These are phyloP conservation scores for Himalopsyche anomala DNA, from an alignment of 2,888 invertebrate genomes.

Conservation along the genomic window DNA sequence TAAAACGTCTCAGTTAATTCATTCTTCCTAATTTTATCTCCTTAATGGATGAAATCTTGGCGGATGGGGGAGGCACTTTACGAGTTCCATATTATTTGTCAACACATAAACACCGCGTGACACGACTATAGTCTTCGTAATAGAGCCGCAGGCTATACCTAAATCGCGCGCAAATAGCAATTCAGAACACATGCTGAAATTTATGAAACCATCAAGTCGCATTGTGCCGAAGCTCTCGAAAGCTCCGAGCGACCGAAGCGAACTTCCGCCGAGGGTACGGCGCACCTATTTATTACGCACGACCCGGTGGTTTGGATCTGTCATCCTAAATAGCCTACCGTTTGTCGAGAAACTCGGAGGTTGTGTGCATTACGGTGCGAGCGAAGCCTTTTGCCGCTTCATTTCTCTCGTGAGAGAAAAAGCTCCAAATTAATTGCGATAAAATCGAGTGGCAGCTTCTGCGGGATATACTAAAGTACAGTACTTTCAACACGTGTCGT, in stretches of 20 bases:
- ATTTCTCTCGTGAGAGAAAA: slow-evolving; percentile 46
- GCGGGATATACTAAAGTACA: not conserved
- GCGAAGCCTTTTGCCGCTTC: slow-evolving; percentile 47
- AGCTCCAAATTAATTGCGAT: slow-evolving; percentile 57
- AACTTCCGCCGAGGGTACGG: slow-evolving; percentile 44
- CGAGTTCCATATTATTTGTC: slow-evolving; percentile 57
- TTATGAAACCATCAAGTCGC: slow-evolving; percentile 53
- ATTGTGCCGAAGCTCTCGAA: slow-evolving; percentile 44
- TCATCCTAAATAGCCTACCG: slow-evolving; percentile 58
- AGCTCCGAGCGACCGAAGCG: slow-evolving; percentile 29
- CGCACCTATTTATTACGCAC: slow-evolving; percentile 54
- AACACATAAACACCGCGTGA: slow-evolving; percentile 57
- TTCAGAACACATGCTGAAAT: slow-evolving; percentile 48
- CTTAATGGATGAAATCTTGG: slow-evolving; percentile 46
- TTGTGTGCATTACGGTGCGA: slow-evolving; percentile 41
- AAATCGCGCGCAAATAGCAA: slow-evolving; percentile 49
- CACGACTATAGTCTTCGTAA: slow-evolving; percentile 51
- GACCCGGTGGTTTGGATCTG: slow-evolving; percentile 53
- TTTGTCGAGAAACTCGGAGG: slow-evolving; percentile 53
- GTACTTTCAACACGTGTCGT: not conserved
- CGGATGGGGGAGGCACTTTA: slow-evolving; percentile 50
- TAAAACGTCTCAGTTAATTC: slow-evolving; percentile 54
- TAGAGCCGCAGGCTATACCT: slow-evolving; percentile 17
- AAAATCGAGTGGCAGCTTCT: slow-evolving; percentile 50
- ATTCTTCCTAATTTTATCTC: slow-evolving; percentile 51